Conservation (phyloP, 2,888 invertebrate genomes). For the Acrobeloides nanus region DNA sequence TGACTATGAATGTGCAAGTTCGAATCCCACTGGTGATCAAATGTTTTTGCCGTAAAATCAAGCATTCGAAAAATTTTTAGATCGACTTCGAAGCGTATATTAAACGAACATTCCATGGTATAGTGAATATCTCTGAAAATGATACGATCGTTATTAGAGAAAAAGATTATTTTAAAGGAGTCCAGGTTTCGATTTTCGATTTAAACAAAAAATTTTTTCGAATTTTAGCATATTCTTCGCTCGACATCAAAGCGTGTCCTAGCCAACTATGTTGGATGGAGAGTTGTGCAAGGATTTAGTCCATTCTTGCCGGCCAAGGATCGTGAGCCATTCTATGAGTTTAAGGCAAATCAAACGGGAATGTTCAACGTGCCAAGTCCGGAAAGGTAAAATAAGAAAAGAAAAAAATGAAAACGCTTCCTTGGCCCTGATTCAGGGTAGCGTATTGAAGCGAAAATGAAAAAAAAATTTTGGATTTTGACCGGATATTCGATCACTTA, state of each 20-base stretch:
- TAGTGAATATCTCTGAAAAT: conserved; percentile 32
- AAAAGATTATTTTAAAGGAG: conserved; percentile 40
- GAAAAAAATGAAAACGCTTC: too few species aligned
- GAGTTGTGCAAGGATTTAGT: conserved; percentile 46
- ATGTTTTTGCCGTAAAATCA: too few species aligned
- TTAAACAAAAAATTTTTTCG: conserved; percentile 5
- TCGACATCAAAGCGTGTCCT: conserved; percentile 37
- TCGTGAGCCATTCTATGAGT: conserved; percentile 44
- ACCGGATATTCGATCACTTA: too few species aligned
- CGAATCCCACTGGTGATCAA: too few species aligned
- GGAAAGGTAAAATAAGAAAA: conserved; percentile 29
- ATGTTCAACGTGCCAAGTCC: conserved; percentile 42
- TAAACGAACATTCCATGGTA: conserved; percentile 33
- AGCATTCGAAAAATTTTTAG: conserved; percentile 27
- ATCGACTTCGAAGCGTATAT: conserved; percentile 40
- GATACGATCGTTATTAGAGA: conserved; percentile 46
- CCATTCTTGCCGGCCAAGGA: conserved; percentile 39
- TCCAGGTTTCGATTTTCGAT: conserved; percentile 34
- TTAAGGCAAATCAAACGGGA: conserved; percentile 48
- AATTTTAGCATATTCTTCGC: conserved; percentile 34
- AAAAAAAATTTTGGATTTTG: too few species aligned
- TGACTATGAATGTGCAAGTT: too few species aligned
- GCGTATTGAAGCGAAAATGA: too few species aligned
- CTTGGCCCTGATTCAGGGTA: too few species aligned
- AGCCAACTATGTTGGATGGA: conserved; percentile 49